These are phyloP conservation scores for Zelostemma sp. DNA, from an alignment of 1,140 invertebrate genomes.

Conservation along the genomic window DNA sequence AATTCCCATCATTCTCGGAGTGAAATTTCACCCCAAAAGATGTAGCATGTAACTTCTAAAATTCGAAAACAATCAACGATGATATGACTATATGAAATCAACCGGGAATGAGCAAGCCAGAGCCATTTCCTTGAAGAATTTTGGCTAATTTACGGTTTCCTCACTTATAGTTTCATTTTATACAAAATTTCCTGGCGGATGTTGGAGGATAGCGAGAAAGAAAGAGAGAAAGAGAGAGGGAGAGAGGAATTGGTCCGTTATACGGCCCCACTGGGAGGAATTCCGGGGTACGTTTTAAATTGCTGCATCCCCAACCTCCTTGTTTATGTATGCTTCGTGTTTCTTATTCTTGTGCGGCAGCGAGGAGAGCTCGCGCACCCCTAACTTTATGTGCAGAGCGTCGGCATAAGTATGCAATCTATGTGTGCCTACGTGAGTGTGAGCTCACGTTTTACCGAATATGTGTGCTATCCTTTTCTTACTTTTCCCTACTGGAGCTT, in stretches of 20 bases:
- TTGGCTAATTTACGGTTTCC: constrained; percentile 52
- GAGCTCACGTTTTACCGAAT: constrained; percentile 18
- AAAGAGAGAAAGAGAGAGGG: not conserved
- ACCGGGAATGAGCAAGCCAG: not conserved
- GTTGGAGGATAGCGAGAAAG: constrained; percentile 46
- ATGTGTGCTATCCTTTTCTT: constrained; percentile 14
- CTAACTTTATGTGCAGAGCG: constrained; percentile 67
- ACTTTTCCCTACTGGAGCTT: not conserved
- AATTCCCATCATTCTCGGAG: too few relatives aligned
- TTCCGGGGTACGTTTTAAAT: constrained; percentile 73
- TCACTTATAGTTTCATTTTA: constrained; percentile 57
- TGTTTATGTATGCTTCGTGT: constrained; percentile 71
- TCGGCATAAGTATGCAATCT: constrained; percentile 67
- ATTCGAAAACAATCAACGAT: constrained; percentile 9
- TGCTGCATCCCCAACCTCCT: constrained; percentile 71
- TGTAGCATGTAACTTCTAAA: too few relatives aligned
- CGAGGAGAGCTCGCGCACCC: constrained; percentile 48
- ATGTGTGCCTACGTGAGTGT: constrained; percentile 38
- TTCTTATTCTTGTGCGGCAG: constrained; percentile 71
- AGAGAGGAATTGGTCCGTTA: constrained; percentile 67
- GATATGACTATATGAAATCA: not conserved
- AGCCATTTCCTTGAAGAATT: constrained; percentile 16
- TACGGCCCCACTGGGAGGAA: constrained; percentile 70
- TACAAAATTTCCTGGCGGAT: constrained; percentile 51
- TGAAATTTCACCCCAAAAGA: too few relatives aligned